Base-by-base conservation (phyloP, 2,888 invertebrate species). In the Halocaridina rubra region DNA sequence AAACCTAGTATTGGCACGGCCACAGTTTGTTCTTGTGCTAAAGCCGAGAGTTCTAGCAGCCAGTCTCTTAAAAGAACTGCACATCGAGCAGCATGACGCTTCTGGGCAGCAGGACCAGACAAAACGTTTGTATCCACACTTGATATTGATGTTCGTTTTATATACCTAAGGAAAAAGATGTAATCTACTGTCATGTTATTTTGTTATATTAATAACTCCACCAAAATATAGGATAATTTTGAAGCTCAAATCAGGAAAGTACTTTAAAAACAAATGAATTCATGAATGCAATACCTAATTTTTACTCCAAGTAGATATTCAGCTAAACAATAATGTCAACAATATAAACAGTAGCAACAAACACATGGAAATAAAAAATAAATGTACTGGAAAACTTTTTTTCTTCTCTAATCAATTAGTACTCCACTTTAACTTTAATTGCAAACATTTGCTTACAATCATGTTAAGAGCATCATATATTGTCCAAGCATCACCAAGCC, bases 31-130 rank as follows among this genome's bases (percentile, higher is more conserved):
- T 99, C 98, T 91, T 98, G 96, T 88, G 97, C 95, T 81, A 99
- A 93, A 16, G 98, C 97, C 0, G 98, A 96, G 85, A 99, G 92
- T 92, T 98, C 98, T 91, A 98, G 97, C 0, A 98, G 93, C 95
- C 99, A 98, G 91, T 99, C 98, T 90, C 98, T 97, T 86, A 98
- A 92, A 69, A 99, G 92, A 5, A 99, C 95, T 1, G 98, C 97
- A 90, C 95, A 95, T 87, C 96, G 92, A 0, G 96, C 95, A 67
- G 94, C 92, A 90, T 94, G 94, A 88, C 94, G 84, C 46, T 84
- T 84, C 46, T 88, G 82, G n/a, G 53, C 69, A 10, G 33, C 80
- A 22, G 75, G 33, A 4, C 64, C 69, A 0, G 71, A 19, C 3
- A 59, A 4, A 16, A 57, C n/a, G 30, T 30, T 33, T 19, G 29